phyloP scores from a whole-genome alignment of 2,113 vertebrate species.

The Scophthalmus maximus region DNA sequence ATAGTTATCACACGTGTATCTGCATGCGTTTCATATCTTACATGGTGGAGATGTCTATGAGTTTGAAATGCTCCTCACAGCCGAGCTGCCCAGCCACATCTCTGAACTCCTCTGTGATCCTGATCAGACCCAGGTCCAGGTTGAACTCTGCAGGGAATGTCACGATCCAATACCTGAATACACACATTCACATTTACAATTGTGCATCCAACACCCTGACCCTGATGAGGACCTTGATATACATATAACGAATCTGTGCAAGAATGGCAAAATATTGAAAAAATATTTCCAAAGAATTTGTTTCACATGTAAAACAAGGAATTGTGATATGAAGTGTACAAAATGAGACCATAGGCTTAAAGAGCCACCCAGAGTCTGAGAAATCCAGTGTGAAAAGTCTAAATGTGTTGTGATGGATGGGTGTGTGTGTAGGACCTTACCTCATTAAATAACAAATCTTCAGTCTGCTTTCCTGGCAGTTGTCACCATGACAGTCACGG shows the following conservation, averaged over 20 bases:
- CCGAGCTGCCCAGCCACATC: slow-evolving; percentile 89
- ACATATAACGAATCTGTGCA: neutral
- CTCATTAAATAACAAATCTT: slow-evolving; percentile 98
- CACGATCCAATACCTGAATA: slow-evolving; percentile 94
- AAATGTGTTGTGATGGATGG: neutral
- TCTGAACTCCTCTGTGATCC: slow-evolving; percentile 92
- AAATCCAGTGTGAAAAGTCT: neutral
- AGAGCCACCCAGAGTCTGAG: too few species aligned
- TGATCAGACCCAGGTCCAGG: slow-evolving; percentile 94
- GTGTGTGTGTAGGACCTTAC: slow-evolving; percentile 77
- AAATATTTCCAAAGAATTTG: neutral
- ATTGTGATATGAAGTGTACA: too few species aligned
- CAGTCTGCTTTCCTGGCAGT: slow-evolving; percentile 85
- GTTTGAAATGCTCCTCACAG: slow-evolving; percentile 90
- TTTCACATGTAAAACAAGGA: slow-evolving; percentile 2
- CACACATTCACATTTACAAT: slow-evolving; percentile 15
- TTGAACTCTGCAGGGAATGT: slow-evolving; percentile 98
- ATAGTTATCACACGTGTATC: neutral
- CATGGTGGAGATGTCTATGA: slow-evolving; percentile 98
- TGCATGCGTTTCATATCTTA: slow-evolving; percentile 75
- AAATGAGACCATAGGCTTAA: too few species aligned
- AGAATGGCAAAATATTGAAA: neutral
- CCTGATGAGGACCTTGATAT: neutral
- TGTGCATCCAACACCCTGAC: neutral
- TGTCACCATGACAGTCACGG: slow-evolving; percentile 86